phyloP scores from a whole-genome alignment of 2,113 vertebrate genomes.

The Pelobates fuscus region DNA sequence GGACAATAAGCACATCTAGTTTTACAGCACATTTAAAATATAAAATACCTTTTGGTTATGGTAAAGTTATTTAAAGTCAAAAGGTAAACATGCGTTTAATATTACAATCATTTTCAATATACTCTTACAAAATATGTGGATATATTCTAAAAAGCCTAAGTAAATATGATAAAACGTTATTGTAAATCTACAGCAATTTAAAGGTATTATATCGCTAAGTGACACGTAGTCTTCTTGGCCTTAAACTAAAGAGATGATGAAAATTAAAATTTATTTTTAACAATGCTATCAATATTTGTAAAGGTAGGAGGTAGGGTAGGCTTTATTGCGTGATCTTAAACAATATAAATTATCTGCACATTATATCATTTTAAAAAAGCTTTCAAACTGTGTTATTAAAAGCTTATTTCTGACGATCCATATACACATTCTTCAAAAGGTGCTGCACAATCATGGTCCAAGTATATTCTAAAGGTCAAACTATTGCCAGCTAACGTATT shows the following conservation, averaged over 20 bases:
- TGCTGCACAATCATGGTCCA: conserved; percentile 31
- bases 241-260: conserved; percentile 20
- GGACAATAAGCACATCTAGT: conserved; percentile 19
- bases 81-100: conserved; percentile 50
- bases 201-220: conserved; percentile 1
- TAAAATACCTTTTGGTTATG: conserved; percentile 24
- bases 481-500: conserved; percentile 7
- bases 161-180: conserved; percentile 6
- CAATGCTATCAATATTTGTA: conserved; percentile 2
- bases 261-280: conserved; percentile 25
- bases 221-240: conserved; percentile 23
- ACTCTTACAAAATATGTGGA: background rate
- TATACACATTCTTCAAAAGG: conserved; percentile 20
- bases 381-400: conserved; percentile 31
- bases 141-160: conserved; percentile 6
- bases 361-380: conserved; percentile 16
- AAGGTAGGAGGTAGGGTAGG: background rate
- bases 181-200: conserved; percentile 15
- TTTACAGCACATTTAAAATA: conserved; percentile 38
- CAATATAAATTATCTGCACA: background rate
- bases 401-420: conserved; percentile 1
- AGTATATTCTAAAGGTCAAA: conserved; percentile 26
- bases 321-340: conserved; percentile 6
- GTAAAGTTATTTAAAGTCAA: conserved; percentile 50
- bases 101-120: conserved; percentile 37